Conservation (phyloP, 1,140 invertebrate genomes). For the Cotesia vestalis region DNA sequence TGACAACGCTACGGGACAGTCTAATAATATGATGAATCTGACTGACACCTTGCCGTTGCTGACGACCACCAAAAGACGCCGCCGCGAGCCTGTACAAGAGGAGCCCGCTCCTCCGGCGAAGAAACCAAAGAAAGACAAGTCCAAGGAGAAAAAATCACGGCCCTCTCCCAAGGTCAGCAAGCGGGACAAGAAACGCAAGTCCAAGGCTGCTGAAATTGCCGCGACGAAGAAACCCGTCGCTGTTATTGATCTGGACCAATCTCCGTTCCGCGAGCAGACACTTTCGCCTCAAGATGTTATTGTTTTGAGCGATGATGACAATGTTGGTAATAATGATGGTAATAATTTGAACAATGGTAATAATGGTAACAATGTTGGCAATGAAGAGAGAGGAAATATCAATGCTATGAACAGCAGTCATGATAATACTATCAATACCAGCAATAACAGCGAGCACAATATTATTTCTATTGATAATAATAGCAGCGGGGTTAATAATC, state of each 20-base stretch:
- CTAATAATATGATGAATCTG: conserved; percentile 44
- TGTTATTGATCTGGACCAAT: conserved; percentile 84
- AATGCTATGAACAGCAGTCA: conserved; percentile 1
- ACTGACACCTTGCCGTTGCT: conserved; percentile 64
- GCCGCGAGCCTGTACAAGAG: conserved; percentile 53
- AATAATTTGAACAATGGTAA: conserved; percentile 2
- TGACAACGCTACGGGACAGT: conserved; percentile 66
- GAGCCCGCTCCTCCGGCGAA: conserved; percentile 48
- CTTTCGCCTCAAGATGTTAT: conserved; percentile 83
- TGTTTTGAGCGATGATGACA: conserved; percentile 82
- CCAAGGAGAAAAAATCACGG: conserved; percentile 65
- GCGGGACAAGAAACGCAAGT: conserved; percentile 66
- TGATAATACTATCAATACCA: not conserved
- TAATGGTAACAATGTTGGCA: conserved; percentile 53
- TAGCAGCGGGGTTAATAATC: not conserved
- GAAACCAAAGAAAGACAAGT: conserved; percentile 62
- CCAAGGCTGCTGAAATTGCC: conserved; percentile 64
- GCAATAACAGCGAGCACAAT: not conserved
- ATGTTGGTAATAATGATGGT: conserved; percentile 56
- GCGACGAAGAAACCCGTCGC: conserved; percentile 77
- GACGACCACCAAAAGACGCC: conserved; percentile 55
- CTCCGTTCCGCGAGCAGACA: conserved; percentile 82
- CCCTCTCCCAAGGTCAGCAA: conserved; percentile 59
- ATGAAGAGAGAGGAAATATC: conserved; percentile 1
- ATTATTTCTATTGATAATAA: not conserved